Base-by-base conservation (phyloP, 1,140 invertebrate genomes). In the Colletes latitarsis region DNA sequence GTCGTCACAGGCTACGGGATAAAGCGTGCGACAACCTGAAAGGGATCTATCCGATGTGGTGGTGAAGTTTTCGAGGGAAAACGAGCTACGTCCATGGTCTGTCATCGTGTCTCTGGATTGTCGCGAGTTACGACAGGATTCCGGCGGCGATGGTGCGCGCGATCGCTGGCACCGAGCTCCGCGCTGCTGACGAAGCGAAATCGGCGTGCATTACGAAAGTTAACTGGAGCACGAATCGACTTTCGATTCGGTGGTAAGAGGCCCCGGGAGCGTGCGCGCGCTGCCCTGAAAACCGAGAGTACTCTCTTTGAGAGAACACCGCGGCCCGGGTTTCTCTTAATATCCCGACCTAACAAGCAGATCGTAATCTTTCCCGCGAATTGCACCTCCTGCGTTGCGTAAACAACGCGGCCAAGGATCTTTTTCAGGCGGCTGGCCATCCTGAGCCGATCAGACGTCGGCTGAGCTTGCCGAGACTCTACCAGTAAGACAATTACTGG, bases 201-300 rank as follows among this genome's bases (percentile, higher is more conserved):
- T 86, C 81, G 84, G 67, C 64, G 81, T 43, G 78, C 76, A 82
- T 88, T 84, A 82, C 86, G 87, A 88, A 84, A 88, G 86, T 86
- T 86, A 88, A 88, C 86, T 88, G 77, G 87, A 88, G 86, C 87
- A 86, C 81, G 83, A 80, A 85, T 88, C 69, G 83, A 88, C 87
- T 88, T 88, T 88, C 87, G 83, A 88, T 88, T 88, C 81, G 81
- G 19, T 53, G 73, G 57, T 30, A 30, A 69, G 58, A n/a, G 57
- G 6, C 52, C 55, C 43, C 46, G 49, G 15, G 39, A 39, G 21
- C 21, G 21, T 17, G 21, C 46, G 1, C 10, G 41, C 41, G 41
- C 63, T 78, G 3, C 60, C 9, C 70, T 73, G 77, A 43, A 79
- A 79, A 79, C 77, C 70, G 77, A 79, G 77, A 79, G 77, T 78